phyloP scores from a whole-genome alignment of 1,140 invertebrate species.

The Notospermus geniculatus region DNA sequence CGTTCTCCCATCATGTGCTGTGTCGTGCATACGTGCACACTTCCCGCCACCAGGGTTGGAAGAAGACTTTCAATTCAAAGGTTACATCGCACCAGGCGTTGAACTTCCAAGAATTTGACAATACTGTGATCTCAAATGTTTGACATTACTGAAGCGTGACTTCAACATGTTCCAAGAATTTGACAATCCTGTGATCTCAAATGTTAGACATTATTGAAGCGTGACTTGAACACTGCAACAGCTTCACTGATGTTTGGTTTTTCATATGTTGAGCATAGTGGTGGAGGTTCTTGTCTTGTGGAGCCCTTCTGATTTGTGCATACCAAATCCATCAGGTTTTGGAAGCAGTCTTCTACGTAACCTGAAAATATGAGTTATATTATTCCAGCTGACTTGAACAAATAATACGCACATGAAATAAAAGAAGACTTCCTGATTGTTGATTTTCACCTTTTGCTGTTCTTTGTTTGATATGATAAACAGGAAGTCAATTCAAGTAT shows the following conservation, averaged over 20 bases:
- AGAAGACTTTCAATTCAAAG: conserved; percentile 7
- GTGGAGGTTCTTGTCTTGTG: background rate
- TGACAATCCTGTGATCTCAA: background rate
- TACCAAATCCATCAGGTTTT: background rate
- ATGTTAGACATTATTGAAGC: background rate
- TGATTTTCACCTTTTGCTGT: too few relatives aligned
- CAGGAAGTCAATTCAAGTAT: too few relatives aligned
- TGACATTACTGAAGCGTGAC: background rate
- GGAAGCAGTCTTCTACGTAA: conserved; percentile 1
- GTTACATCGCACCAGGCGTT: background rate
- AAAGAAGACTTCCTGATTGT: too few relatives aligned
- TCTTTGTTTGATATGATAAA: too few relatives aligned
- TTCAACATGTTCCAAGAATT: background rate
- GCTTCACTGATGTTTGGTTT: conserved; percentile 3
- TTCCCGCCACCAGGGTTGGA: conserved; percentile 1
- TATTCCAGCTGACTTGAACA: too few relatives aligned
- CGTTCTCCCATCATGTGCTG: conserved; percentile 1
- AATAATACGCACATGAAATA: too few relatives aligned
- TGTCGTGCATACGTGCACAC: conserved; percentile 4
- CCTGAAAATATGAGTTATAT: background rate
- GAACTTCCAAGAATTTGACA: background rate
- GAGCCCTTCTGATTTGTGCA: background rate
- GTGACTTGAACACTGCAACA: background rate
- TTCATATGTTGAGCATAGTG: background rate
- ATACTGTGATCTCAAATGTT: background rate